These are phyloP conservation scores for Rhodinocichla rosea DNA, from an alignment of 2,113 vertebrate species.

Conservation along the genomic window DNA sequence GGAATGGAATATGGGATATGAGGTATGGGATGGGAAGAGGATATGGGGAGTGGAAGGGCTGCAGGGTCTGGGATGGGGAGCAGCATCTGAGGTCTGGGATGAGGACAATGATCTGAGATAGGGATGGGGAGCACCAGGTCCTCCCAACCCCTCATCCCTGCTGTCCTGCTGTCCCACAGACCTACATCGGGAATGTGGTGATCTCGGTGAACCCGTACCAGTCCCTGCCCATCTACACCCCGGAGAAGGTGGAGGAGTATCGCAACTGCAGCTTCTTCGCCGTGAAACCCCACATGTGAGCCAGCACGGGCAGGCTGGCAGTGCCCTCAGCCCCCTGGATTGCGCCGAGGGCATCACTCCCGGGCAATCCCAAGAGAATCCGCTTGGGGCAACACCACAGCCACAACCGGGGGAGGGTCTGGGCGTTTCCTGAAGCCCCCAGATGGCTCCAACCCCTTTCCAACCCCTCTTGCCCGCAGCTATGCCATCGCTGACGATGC, in stretches of 20 bases:
- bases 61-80: neutral
- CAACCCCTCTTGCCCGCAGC: conserved; percentile 3
- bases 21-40: neutral
- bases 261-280: conserved; percentile 73
- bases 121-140: neutral
- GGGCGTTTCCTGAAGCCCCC: fast-evolving
- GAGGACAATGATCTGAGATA: neutral
- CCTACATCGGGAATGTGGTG: conserved; percentile 78
- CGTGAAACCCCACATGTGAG: conserved; percentile 81
- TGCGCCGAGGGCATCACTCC: neutral
- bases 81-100: no score
- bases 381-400: fast-evolving
- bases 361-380: fast-evolving
- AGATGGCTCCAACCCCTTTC: neutral
- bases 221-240: conserved; percentile 75
- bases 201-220: conserved; percentile 78
- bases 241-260: conserved; percentile 71
- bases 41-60: neutral
- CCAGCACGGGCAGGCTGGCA: neutral
- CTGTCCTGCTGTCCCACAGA: conserved; percentile 24
- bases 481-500: conserved; percentile 79
- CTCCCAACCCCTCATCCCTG: fast-evolving
- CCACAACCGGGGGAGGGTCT: fast-evolving
- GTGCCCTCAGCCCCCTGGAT: fast-evolving
- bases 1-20: neutral